Percentiles rank a stretch among this genome's conserved stretches.
phyloP scores from a whole-genome alignment of 2,113 vertebrate genomes.

The Miniopterus natalensis region DNA sequence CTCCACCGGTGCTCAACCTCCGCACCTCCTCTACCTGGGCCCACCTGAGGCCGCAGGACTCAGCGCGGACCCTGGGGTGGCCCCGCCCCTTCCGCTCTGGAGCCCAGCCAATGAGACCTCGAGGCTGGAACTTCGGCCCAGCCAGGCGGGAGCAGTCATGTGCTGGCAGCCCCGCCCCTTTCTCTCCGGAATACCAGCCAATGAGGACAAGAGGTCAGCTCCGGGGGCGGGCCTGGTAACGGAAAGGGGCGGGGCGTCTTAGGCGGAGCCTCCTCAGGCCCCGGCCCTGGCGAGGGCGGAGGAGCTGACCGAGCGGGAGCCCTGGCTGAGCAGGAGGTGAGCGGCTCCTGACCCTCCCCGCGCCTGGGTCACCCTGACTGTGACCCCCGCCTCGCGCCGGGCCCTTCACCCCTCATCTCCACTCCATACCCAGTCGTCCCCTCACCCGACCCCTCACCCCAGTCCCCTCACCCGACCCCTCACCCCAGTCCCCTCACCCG shows the following conservation, averaged over 20 bases:
- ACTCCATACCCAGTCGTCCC: accelerated
- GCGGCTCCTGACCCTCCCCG: neutral
- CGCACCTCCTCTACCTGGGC: accelerated
- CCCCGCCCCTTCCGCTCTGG: neutral
- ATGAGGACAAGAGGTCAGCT: neutral
- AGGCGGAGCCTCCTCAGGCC: neutral
- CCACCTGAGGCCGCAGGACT: accelerated
- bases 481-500: neutral
- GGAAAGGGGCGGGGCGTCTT: constrained; percentile 53
- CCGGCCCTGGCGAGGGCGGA: neutral
- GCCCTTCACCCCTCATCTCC: accelerated
- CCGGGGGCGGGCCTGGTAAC: neutral
- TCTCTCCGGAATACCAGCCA: neutral
- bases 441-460: neutral
- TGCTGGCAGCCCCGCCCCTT: neutral
- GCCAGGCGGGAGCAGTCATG: neutral
- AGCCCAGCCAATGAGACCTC: constrained; percentile 36
- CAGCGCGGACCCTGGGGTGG: accelerated
- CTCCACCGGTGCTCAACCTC: accelerated
- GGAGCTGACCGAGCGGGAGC: neutral
- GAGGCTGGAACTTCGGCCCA: accelerated
- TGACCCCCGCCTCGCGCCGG: neutral
- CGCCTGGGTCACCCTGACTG: no score
- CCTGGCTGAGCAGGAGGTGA: neutral
- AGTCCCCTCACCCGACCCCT: neutral